These are phyloP conservation scores for Theristicus caerulescens DNA, from an alignment of 2,113 vertebrate species.

Conservation along the genomic window DNA sequence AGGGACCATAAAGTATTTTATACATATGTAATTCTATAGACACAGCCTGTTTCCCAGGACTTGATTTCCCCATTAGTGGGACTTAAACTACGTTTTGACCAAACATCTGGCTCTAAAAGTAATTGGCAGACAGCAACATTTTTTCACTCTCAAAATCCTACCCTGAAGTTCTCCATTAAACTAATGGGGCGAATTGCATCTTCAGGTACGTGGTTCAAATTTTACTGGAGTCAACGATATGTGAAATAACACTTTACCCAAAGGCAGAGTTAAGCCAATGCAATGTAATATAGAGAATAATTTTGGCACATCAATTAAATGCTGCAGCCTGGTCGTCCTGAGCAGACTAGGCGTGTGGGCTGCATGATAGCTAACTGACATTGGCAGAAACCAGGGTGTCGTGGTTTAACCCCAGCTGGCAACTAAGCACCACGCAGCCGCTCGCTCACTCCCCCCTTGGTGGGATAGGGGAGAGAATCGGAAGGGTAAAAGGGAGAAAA, in stretches of 20 bases:
- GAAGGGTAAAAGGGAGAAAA: no score
- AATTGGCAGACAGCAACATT: constrained; percentile 1
- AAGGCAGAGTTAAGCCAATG: neutral
- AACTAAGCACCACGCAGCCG: no score
- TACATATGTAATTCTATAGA: constrained; percentile 25
- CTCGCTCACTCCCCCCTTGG: no score
- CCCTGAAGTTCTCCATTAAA: neutral
- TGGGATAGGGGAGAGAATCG: no score
- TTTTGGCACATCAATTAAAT: neutral
- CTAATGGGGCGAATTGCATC: neutral
- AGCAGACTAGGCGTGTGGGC: neutral
- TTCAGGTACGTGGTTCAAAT: neutral
- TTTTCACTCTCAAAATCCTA: constrained; percentile 17
- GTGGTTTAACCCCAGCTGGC: no score
- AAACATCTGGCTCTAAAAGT: constrained; percentile 28
- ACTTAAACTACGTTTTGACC: neutral
- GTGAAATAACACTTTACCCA: neutral
- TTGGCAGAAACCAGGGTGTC: neutral
- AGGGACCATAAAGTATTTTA: constrained; percentile 51
- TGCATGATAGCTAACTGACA: neutral
- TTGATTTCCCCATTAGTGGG: constrained; percentile 9
- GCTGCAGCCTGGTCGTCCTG: neutral
- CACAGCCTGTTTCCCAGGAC: constrained; percentile 29
- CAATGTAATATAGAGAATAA: neutral
- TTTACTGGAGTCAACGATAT: constrained; percentile 1